Conservation (phyloP, 1,140 invertebrate species). For the Antheraea mylitta region DNA sequence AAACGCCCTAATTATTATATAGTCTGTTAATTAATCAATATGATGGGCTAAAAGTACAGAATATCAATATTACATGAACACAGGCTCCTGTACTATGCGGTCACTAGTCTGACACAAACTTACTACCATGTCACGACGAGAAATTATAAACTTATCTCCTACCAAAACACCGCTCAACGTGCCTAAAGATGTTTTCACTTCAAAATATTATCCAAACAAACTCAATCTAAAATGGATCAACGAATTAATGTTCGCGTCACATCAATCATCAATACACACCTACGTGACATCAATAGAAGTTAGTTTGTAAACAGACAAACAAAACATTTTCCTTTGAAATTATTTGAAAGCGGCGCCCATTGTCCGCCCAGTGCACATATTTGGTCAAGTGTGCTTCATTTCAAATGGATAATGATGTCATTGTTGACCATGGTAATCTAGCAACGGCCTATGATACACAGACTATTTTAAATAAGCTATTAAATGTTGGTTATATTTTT, state of each 20-base stretch:
- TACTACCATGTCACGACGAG: too few species aligned
- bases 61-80: too few species aligned
- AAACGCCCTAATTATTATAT: too few species aligned
- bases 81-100: too few species aligned
- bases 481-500: neutral
- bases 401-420: neutral
- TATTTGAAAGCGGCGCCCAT: slow-evolving; percentile 1
- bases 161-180: too few species aligned
- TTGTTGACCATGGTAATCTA: slow-evolving; percentile 1
- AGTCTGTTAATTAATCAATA: too few species aligned
- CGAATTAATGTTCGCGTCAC: neutral
- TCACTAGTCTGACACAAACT: too few species aligned
- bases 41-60: too few species aligned
- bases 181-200: too few species aligned
- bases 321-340: slow-evolving; percentile 3
- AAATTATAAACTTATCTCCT: too few species aligned
- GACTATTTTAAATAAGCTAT: neutral
- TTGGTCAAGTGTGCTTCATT: neutral
- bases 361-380: neutral
- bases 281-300: slow-evolving; percentile 2
- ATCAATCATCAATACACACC: neutral
- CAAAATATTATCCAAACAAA: neutral
- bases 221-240: neutral
- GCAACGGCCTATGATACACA: neutral
- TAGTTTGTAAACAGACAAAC: slow-evolving; percentile 2